These are phyloP conservation scores for Paedocypris sp. DNA, from an alignment of 2,113 vertebrate species.

Conservation along the genomic window DNA sequence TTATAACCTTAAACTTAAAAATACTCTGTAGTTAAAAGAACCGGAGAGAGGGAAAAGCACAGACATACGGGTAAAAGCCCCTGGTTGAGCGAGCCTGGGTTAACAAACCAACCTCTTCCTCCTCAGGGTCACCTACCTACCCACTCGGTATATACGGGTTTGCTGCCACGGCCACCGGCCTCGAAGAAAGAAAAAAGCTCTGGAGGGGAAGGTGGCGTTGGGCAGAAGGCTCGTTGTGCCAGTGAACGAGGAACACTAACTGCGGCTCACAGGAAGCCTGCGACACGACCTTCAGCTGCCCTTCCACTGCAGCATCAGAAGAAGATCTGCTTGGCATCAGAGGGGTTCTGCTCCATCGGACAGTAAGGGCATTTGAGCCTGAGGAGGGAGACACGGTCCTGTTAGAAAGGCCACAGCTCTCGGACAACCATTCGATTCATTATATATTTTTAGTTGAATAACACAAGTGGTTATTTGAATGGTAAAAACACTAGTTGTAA, in stretches of 20 bases:
- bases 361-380: constrained; percentile 87
- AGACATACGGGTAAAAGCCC: constrained; percentile 30
- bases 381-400: constrained; percentile 3
- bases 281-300: neutral
- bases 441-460: too few relatives aligned
- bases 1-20: constrained; percentile 40
- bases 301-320: constrained; percentile 60
- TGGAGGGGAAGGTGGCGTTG: constrained; percentile 22
- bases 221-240: constrained; percentile 8
- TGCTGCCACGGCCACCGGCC: constrained; percentile 38
- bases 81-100: constrained; percentile 43
- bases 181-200: constrained; percentile 47
- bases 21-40: constrained; percentile 41
- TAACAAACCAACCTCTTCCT: constrained; percentile 42
- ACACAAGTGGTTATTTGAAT: too few relatives aligned
- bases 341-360: constrained; percentile 84
- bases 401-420: neutral
- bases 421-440: too few relatives aligned
- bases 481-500: too few relatives aligned
- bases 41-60: constrained; percentile 26
- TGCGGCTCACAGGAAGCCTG: constrained; percentile 40
- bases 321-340: constrained; percentile 81
- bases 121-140: constrained; percentile 38
- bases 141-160: constrained; percentile 40
- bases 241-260: constrained; percentile 22